Base-by-base conservation (phyloP, 2,888 invertebrate genomes). In the Lasiommata megera region DNA sequence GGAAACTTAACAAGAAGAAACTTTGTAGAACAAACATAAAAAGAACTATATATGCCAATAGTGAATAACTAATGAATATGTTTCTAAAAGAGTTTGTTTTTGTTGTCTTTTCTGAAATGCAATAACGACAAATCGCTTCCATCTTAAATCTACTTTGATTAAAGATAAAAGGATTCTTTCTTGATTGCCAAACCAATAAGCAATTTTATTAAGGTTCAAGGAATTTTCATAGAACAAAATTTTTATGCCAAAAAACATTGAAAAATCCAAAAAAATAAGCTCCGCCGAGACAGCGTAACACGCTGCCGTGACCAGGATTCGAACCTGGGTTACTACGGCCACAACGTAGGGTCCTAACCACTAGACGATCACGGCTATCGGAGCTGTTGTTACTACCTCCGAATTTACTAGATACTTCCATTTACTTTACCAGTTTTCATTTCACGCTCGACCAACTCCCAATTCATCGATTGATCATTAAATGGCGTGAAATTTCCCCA, bases 321-420 rank as follows among this genome's bases (percentile, higher is more conserved):
- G 93, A 93, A 93, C 93, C 93, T 93, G 93, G 93, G 93, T 94
- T 94, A 93, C 93, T 93, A 93, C 93, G 93, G 93, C 94, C 93
- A 94, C 93, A 94, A 94, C 93, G 93, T 93, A 93, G 93, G 92
- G 93, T 94, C 93, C 93, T 93, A 93, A 93, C 93, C 93, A 93
- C 93, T 93, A 93, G 93, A 93, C 93, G 93, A 93, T 93, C 93
- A 92, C 71, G 71, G 70, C 71, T 71, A 51, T 59, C 63, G 66
- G 67, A 68, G 67, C 64, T 17, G 54, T 11, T 56, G 12, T 3
- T 31, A 8, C 3, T 6, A 18, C 3, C 8, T 28, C n/a, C 23
- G 29, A 60, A 62, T 52, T 52, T 17, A 14, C 36, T 8, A 36
- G 34, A 5, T 34, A 52, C 41, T 41, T 52, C 18, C 29, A 51